Conservation (phyloP, 2,888 invertebrate genomes). For the Heliconius ismenius region DNA sequence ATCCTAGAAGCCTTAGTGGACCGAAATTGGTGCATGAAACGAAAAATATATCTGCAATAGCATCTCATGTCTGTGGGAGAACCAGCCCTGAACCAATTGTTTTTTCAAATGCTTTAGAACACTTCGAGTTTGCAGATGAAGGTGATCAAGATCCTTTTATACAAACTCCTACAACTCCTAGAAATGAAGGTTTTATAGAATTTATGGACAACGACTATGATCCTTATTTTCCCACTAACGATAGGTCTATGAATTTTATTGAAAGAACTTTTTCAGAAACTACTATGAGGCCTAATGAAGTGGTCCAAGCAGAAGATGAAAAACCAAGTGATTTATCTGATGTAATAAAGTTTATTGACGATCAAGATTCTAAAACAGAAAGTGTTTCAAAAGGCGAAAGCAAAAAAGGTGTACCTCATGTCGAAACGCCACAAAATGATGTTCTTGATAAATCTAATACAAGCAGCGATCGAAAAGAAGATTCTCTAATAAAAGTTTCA, state of each 20-base stretch:
- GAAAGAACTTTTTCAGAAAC: conserved; percentile 74
- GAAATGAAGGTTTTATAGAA: conserved; percentile 73
- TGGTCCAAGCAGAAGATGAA: conserved; percentile 38
- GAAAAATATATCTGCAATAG: conserved; percentile 66
- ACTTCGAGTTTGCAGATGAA: conserved; percentile 93
- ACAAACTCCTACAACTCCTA: conserved; percentile 73
- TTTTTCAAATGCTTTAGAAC: conserved; percentile 84
- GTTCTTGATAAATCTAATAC: conserved; percentile 49
- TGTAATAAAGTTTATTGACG: conserved; percentile 48
- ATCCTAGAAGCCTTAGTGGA: conserved; percentile 64
- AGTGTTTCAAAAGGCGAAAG: conserved; percentile 44
- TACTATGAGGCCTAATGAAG: conserved; percentile 58
- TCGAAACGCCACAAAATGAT: conserved; percentile 49
- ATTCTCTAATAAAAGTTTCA: conserved; percentile 32
- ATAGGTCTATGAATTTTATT: conserved; percentile 81
- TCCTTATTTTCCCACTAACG: conserved; percentile 66
- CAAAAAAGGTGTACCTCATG: conserved; percentile 44
- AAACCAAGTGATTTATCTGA: conserved; percentile 42
- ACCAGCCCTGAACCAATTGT: conserved; percentile 63
- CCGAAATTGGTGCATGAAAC: conserved; percentile 69
- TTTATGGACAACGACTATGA: conserved; percentile 74
- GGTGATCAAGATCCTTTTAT: conserved; percentile 90
- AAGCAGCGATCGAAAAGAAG: conserved; percentile 41
- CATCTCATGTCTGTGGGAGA: conserved; percentile 74
- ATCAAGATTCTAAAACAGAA: conserved; percentile 48